Evolutionary conservation across 1,140 invertebrate genomes (phyloP), one percentile per base, ranked within the genome.

Genomic region (Drosophila ironensis): DNA sequence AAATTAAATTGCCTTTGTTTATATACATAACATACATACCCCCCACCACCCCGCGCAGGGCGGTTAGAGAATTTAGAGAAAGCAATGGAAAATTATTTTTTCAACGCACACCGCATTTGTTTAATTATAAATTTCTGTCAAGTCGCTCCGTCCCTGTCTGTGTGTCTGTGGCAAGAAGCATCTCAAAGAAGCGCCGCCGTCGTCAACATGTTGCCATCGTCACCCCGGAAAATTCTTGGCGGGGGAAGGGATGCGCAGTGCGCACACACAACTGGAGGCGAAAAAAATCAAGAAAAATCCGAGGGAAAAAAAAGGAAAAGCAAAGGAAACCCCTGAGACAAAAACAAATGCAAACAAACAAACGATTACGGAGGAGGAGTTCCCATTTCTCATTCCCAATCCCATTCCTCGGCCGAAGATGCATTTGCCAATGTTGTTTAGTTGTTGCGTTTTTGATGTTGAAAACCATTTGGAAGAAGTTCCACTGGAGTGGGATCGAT

Each of bases 91-190:
- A 22, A 82, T 81, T 72, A 56, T 81, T 75, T 75, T 80, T 68
- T 72, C 77, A 81, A 69, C 77, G 72, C 78, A 11, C 11, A 41
- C 63, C 63, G 80, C 78, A 84, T 84, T 84, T 84, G 78, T 84
- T 84, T 86, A 84, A 84, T 84, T 84, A 86, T 84, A 84, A 86
- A 78, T 84, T 80, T 84, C 78, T 86, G 78, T 84, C 78, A 84
- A 84, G 78, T 86, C 66, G 1, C 8, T 67, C 67, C 69, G 56
- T 51, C 76, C 47, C 33, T 37, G 2, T 37, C 16, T 37, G 0
- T 0, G 1, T 2, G n/a, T 40, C 51, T 54, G 22, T 57, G 42
- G 70, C 61, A n/a, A n/a, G n/a, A n/a, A n/a, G n/a, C n/a, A n/a
- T n/a, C 77, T 81, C 78, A 81, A 81, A 81, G 78, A 72, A 82